A percentile compares a stretch with the other conserved stretches of the same genome.
Conservation (phyloP, 2,888 invertebrate genomes). For the Drosophila borborema region DNA sequence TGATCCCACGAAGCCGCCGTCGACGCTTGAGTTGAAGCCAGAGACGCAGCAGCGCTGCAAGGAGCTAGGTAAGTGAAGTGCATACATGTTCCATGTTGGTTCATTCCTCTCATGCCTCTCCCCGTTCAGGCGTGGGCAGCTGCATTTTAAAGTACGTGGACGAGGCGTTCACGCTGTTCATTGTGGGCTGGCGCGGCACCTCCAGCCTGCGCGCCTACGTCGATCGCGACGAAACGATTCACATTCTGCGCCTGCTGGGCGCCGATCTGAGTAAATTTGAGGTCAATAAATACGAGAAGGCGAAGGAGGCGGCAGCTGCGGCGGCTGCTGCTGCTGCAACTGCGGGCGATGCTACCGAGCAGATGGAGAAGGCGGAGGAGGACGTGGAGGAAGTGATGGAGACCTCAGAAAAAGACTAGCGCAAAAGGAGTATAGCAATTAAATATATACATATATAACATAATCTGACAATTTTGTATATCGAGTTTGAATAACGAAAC, state of each 20-base stretch:
- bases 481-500: neutral
- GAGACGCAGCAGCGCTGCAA: conserved; percentile 89
- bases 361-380: neutral
- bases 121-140: conserved; percentile 87
- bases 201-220: conserved; percentile 95
- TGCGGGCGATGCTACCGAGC: neutral
- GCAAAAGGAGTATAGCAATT: neutral
- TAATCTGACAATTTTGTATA: neutral
- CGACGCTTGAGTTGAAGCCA: conserved; percentile 89
- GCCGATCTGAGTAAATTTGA: conserved; percentile 93
- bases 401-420: conserved; percentile 2
- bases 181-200: conserved; percentile 97
- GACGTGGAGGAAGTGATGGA: neutral
- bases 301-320: conserved; percentile 82
- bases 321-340: conserved; percentile 54
- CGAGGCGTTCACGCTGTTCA: conserved; percentile 87
- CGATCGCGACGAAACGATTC: conserved; percentile 92
- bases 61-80: conserved; percentile 88
- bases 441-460: neutral
- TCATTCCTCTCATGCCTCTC: neutral
- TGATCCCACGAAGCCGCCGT: conserved; percentile 92
- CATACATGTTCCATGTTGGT: neutral
- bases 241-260: conserved; percentile 93
- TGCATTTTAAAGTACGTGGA: conserved; percentile 90
- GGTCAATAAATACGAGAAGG: conserved; percentile 88